Conservation (phyloP, 2,113 vertebrate genomes). For the Psophia crepitans region DNA sequence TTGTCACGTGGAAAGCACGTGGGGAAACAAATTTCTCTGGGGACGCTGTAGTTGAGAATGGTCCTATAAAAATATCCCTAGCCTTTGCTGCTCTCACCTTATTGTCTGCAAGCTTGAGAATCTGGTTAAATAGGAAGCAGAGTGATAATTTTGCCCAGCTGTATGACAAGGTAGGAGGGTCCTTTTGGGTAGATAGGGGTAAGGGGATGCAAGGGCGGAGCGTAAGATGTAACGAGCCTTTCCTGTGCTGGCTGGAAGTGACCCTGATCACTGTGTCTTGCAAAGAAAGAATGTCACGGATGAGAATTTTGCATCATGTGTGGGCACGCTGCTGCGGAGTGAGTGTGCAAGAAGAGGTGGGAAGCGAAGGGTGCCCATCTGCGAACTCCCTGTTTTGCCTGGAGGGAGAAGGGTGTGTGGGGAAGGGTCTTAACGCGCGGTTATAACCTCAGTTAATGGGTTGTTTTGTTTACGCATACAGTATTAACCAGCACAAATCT, state of each 20-base stretch:
- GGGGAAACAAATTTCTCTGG: neutral
- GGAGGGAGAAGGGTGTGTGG: neutral
- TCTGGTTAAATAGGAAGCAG: neutral
- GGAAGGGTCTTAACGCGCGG: neutral
- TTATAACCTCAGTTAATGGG: neutral
- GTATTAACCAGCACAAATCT: neutral
- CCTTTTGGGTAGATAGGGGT: neutral
- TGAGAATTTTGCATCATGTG: neutral
- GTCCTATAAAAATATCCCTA: neutral
- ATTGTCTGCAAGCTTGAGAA: neutral
- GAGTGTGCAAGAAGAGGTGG: neutral
- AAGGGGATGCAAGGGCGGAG: neutral
- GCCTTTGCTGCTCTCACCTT: neutral
- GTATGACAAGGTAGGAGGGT: neutral
- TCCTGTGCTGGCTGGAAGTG: neutral
- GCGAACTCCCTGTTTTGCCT: accelerated
- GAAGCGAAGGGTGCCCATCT: neutral
- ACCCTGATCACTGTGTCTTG: neutral
- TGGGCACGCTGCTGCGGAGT: neutral
- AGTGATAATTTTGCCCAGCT: neutral
- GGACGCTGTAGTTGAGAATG: neutral
- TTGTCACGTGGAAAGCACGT: accelerated
- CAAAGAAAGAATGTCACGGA: neutral
- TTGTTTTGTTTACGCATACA: neutral
- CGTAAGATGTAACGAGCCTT: neutral